These are phyloP conservation scores for Crotalus horridus DNA, from an alignment of 2,113 vertebrate genomes.

Conservation along the genomic window DNA sequence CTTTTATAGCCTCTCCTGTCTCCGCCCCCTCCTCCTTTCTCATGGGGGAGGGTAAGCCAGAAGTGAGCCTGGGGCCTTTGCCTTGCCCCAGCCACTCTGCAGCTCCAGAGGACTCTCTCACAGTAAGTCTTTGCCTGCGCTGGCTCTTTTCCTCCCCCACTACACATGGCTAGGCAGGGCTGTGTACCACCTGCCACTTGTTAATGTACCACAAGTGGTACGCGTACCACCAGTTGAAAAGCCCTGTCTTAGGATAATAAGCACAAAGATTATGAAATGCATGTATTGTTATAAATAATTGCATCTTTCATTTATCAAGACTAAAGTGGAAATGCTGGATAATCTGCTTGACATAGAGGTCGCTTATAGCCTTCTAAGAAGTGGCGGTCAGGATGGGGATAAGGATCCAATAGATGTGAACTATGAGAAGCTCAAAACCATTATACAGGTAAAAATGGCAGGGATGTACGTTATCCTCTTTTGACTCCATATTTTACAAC, in stretches of 20 bases:
- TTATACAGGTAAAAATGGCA: conserved; percentile 81
- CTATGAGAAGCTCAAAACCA: conserved; percentile 95
- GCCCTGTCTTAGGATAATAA: not conserved
- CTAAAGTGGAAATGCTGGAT: conserved; percentile 97
- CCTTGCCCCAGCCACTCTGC: too few relatives aligned
- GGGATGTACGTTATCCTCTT: not conserved
- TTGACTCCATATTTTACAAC: not conserved
- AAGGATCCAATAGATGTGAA: conserved; percentile 96
- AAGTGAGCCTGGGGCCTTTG: too few relatives aligned
- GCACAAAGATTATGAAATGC: not conserved
- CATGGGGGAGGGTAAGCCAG: too few relatives aligned
- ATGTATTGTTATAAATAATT: not conserved
- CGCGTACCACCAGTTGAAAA: too few relatives aligned
- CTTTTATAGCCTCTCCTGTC: too few relatives aligned
- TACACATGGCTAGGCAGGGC: too few relatives aligned
- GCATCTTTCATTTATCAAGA: conserved; percentile 64
- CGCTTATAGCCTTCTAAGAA: conserved; percentile 93
- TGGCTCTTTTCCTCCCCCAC: too few relatives aligned
- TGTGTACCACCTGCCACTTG: too few relatives aligned
- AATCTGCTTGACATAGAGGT: conserved; percentile 98
- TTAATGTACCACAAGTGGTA: too few relatives aligned
- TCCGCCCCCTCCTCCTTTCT: too few relatives aligned
- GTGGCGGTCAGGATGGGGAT: conserved; percentile 87
- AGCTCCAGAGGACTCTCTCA: too few relatives aligned
- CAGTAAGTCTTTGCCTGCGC: too few relatives aligned